Base-by-base conservation (phyloP, 2,888 invertebrate genomes). In the Epistrophella euchroma region DNA sequence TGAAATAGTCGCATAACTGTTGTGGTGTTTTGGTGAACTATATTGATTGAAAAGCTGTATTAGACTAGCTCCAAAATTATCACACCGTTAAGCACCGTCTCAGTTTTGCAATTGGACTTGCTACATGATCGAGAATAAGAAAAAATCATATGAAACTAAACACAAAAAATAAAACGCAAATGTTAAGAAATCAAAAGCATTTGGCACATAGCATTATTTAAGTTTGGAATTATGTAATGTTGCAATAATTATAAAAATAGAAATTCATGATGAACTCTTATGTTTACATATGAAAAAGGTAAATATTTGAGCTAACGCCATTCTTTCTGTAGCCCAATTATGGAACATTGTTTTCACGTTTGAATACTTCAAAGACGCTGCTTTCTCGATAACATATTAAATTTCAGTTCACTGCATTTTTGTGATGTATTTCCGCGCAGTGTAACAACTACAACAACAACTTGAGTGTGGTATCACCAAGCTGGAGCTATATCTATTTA, bases 1-100 rank as follows among this genome's bases (percentile, higher is more conserved):
- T 86, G 70, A 64, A 86, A 71, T 66, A 82, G 37, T 70, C 86
- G 86, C 86, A 86, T 86, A 47, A 62, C 47, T 78, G 50, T 68
- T 74, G 74, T 64, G 43, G 43, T 76, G 25, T 40, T 10, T 25
- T 52, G 52, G 47, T 77, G 72, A 72, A 52, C 56, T 47, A 52
- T 28, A 55, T 79, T n/a, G 22, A 19, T 66, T 71, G 74, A 28
- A 71, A 45, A 56, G 15, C 40, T 55, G 25, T 43, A 37, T 17
- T 28, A 52, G 25, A 52, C 13, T 37, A 58, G 72, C 60, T 40
- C 68, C 70, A 78, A 68, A 78, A 77, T 58, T 55, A 70, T 62
- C 73, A 79, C 56, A 83, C 73, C 74, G 47, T 70, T 37, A 52
- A 55, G 55, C 56, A 60, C 52, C 56, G 19, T 75, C 70, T 75